Evolutionary conservation across 2,113 vertebrate genomes (phyloP), one percentile per base, ranked within the genome.

Genomic region (Zosterops pallidus): DNA sequence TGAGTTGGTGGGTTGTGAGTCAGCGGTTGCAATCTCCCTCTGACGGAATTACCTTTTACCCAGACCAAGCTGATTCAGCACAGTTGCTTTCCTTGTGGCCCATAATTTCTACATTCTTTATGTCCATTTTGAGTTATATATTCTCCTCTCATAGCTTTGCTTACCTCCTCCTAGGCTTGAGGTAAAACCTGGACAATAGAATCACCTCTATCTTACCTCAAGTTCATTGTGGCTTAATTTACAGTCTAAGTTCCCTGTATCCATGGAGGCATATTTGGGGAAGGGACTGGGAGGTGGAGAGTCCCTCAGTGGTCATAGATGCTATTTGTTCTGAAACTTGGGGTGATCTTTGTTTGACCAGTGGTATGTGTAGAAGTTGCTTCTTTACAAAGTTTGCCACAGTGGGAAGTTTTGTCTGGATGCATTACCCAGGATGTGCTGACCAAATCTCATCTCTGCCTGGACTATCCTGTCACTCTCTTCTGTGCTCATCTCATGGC

Each of bases 21-120:
- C 4, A 9, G 37, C 20, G 19, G 44, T 37, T 1, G 0, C 9
- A 15, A 20, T 81, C 26, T 81, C 9, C 10, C 6, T 44, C 6
- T 39, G 19, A 17, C 0, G 0, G 52, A 74, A 37, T 74, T 44
- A 28, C 18, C 9, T 65, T 74, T 81, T 67, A n/a, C 19, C 11
- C 23, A 59, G 52, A 52, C 37, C 9, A 33, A 29, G 44, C 33
- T 46, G 46, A 59, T 67, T 39, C 37, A 39, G 44, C 19, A n/a
- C 13, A 39, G 11, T 52, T 59, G 10, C 46, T 89, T 74, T 59
- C 69, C 44, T 59, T 89, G 33, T 46, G 23, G 33, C 23, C 39
- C 69, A 29, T 67, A 60, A 46, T 60, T 89, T 82, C 60, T 46
- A 6, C 46, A 39, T 59, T 74, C 33, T 46, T 59, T 52, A 4